Percentiles rank a stretch among this genome's conserved stretches.
Evolutionary conservation across 1,140 invertebrate genomes (phyloP).

Genomic region (Drosophila santomea): DNA sequence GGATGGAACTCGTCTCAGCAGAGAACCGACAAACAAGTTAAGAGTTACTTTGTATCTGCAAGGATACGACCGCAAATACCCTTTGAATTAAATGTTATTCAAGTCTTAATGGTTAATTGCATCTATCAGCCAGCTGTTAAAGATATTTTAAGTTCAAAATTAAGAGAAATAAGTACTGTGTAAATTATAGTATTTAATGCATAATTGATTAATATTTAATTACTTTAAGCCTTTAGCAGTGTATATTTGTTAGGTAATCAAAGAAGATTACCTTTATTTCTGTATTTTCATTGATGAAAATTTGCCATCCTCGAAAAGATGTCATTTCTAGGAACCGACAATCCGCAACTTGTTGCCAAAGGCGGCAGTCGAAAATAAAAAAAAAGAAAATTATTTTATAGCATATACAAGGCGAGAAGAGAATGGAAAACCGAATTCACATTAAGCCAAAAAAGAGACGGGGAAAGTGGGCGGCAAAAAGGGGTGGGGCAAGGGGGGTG

Average conservation of each 20-base stretch:
- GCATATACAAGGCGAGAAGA: constrained; percentile 32
- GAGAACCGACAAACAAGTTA: constrained; percentile 29
- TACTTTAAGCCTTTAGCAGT: not conserved
- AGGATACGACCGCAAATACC: constrained; percentile 2
- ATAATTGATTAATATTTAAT: not conserved
- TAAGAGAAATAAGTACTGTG: not conserved
- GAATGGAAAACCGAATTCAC: constrained; percentile 67
- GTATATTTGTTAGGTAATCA: not conserved
- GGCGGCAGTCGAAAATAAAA: constrained; percentile 22
- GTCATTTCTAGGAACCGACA: constrained; percentile 8
- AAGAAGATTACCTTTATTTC: too few species aligned
- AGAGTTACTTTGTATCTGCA: constrained; percentile 6
- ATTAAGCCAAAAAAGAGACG: constrained; percentile 48
- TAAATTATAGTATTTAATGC: not conserved
- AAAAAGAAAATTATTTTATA: constrained; percentile 56
- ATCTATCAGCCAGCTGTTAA: too few species aligned
- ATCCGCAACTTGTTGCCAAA: constrained; percentile 54
- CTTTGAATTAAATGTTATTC: not conserved
- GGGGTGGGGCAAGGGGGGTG: not conserved
- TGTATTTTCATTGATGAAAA: not conserved
- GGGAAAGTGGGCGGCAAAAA: not conserved
- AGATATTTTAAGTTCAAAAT: not conserved
- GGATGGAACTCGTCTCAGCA: not conserved
- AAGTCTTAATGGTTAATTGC: too few species aligned
- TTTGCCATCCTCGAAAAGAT: not conserved